These are phyloP conservation scores for Calliopsis andreniformis DNA, from an alignment of 1,140 invertebrate species.

Conservation along the genomic window DNA sequence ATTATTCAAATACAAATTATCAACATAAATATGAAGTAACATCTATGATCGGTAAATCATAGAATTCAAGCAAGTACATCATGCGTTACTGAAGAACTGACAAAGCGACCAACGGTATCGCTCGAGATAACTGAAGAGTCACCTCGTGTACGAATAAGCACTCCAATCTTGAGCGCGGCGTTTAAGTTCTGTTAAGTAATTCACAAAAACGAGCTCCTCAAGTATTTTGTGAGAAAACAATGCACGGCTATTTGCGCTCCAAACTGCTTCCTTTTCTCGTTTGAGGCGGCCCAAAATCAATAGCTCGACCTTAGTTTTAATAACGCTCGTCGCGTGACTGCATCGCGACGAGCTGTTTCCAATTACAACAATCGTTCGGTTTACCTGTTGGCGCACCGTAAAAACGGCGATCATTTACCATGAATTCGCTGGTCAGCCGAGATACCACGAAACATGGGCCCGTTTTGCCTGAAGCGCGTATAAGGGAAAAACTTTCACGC, in stretches of 20 bases:
- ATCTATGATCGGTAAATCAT: no score
- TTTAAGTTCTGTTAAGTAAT: no score
- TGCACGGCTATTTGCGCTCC: neutral
- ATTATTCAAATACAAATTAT: no score
- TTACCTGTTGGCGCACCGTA: neutral
- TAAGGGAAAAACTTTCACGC: conserved; percentile 78
- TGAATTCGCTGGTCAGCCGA: neutral
- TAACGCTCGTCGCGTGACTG: neutral
- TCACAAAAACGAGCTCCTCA: no score
- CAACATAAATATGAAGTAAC: no score
- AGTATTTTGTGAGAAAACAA: no score
- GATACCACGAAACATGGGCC: neutral
- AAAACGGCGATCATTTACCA: neutral
- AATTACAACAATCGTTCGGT: conserved; percentile 11
- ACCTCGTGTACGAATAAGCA: no score
- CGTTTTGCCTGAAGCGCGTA: conserved; percentile 13
- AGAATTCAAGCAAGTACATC: no score
- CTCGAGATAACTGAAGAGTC: no score
- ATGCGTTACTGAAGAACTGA: no score
- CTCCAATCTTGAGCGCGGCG: no score
- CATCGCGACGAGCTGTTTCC: neutral
- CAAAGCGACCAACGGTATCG: no score
- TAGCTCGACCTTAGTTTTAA: conserved; percentile 1
- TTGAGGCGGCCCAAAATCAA: neutral
- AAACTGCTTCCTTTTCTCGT: neutral